Base-by-base conservation (phyloP, 2,888 invertebrate genomes). In the Nineta flava region DNA sequence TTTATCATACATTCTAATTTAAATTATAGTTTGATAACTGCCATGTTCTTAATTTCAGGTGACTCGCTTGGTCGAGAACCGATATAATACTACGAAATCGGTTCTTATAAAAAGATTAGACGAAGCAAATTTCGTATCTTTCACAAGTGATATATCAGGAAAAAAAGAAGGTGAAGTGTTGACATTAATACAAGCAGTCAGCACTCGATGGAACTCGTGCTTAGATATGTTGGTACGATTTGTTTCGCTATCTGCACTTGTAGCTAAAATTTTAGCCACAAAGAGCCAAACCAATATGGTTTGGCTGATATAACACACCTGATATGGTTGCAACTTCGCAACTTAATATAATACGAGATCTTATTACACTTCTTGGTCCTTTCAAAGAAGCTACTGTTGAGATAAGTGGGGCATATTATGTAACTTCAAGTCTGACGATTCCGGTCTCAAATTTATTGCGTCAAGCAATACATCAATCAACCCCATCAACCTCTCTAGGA, bases 381-480 rank as follows among this genome's bases (percentile, higher is more conserved):
- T 53, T 54, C 38, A 51, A 52, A 41, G 38, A 56, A 55, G 59
- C 55, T 50, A 59, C 57, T 52, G 57, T 56, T 54, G 57, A 57
- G 47, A 56, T 58, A 49, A 57, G 57, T 50, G 58, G 56, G 43
- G 57, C 50, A 35, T 49, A 55, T 46, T 57, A 58, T 48, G 55
- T 57, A 42, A 58, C 53, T 45, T 46, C 57, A 49, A 57, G 57
- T 52, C 53, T 58, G 46, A 56, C 55, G 38, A 56, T 55, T 47
- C 55, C 56, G 9, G 46, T 57, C 50, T n/a, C 50, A 51, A 55
- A 54, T 45, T 53, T 56, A 46, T 44, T 55, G 34, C 43, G 46
- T 41, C 49, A 53, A 53, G 51, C 41, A 54, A 48, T 51, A 31
- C 44, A 53, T 40, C 47, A 55, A 52, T 47, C 38, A 43, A 54